These are phyloP conservation scores for Caenorhabditis briggsae DNA, from an alignment of 1,140 invertebrate species.

Conservation along the genomic window DNA sequence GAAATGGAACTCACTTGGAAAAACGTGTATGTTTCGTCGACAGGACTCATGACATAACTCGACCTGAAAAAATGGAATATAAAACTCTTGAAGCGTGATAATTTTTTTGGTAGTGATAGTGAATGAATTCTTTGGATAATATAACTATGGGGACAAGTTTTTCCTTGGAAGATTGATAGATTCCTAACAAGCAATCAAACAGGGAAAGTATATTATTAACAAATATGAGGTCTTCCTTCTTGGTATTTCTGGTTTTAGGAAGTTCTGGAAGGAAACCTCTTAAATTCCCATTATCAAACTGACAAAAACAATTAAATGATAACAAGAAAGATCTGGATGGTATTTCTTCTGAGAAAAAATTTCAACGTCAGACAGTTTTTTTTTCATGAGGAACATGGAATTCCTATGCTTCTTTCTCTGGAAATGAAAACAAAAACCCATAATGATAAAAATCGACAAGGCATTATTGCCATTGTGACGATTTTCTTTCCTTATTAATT, in stretches of 20 bases:
- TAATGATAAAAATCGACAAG: not conserved
- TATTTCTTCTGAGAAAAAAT: too few relatives aligned
- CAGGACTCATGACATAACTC: conserved; percentile 61
- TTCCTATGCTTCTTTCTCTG: not conserved
- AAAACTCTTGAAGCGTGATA: too few relatives aligned
- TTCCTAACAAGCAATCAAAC: too few relatives aligned
- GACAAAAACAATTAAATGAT: not conserved
- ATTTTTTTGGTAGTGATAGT: too few relatives aligned
- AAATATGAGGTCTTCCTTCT: too few relatives aligned
- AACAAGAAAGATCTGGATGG: not conserved
- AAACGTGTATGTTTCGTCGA: conserved; percentile 60
- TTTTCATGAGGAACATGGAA: not conserved
- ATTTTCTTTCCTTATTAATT: conserved; percentile 14
- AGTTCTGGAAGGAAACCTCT: too few relatives aligned
- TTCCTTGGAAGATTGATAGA: too few relatives aligned
- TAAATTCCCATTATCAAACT: too few relatives aligned
- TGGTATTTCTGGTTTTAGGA: too few relatives aligned
- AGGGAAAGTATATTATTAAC: too few relatives aligned
- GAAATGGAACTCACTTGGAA: conserved; percentile 53
- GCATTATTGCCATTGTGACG: not conserved
- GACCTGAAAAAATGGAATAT: conserved; percentile 53
- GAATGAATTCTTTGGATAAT: too few relatives aligned
- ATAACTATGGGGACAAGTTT: too few relatives aligned
- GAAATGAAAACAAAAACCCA: not conserved
- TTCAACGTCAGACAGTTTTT: conserved; percentile 13